Conservation (phyloP, 1,140 invertebrate genomes). For the Heliconius eleuchia region DNA sequence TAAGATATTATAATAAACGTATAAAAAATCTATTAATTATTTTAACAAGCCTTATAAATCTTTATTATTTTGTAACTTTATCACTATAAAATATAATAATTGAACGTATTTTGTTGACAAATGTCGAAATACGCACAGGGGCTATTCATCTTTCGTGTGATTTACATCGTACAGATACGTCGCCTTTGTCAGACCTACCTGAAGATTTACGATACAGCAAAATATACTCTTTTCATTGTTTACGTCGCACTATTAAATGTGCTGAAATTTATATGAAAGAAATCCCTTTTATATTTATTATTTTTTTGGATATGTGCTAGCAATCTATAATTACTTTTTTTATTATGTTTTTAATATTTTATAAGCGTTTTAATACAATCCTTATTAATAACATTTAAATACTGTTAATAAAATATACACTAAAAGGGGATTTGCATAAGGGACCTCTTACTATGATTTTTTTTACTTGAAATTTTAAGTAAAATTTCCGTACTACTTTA, state of each 20-base stretch:
- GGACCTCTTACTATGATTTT: too few species aligned
- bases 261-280: neutral
- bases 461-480: too few species aligned
- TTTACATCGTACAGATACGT: slow-evolving; percentile 34
- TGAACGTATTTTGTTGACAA: slow-evolving; percentile 34
- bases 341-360: too few species aligned
- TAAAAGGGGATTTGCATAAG: too few species aligned
- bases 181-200: slow-evolving; percentile 24
- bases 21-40: neutral
- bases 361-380: too few species aligned
- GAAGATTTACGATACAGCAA: slow-evolving; percentile 15
- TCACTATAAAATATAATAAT: slow-evolving; percentile 15
- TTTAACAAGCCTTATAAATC: neutral
- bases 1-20: neutral
- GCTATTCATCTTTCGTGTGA: slow-evolving; percentile 43
- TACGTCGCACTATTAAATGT: neutral
- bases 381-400: too few species aligned
- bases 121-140: slow-evolving; percentile 36
- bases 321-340: too few species aligned
- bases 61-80: neutral
- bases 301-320: too few species aligned
- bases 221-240: slow-evolving; percentile 11
- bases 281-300: too few species aligned
- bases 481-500: too few species aligned
- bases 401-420: too few species aligned